Conservation (phyloP, 2,797 vertebrate genomes). For the Pteronotus mesoamericanus region DNA sequence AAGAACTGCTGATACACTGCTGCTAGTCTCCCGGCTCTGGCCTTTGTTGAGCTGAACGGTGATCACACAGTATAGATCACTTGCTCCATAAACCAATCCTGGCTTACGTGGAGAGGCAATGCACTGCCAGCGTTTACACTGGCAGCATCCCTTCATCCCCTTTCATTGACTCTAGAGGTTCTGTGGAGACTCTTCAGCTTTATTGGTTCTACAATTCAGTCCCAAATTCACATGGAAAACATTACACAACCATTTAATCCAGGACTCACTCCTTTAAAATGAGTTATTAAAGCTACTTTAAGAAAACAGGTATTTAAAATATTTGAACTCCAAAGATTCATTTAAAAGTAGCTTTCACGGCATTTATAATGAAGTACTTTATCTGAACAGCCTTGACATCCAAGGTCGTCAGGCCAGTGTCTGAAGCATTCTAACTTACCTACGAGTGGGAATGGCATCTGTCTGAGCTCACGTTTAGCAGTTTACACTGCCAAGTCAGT, state of each 20-base stretch:
- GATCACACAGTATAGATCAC: conserved; percentile 77
- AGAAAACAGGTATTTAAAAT: neutral
- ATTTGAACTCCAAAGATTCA: neutral
- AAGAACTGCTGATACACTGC: conserved; percentile 81
- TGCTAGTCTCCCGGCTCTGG: conserved; percentile 75
- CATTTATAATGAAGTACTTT: neutral
- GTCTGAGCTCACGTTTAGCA: neutral
- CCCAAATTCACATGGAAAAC: conserved; percentile 13
- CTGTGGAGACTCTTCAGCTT: conserved; percentile 70
- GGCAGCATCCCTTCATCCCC: conserved; percentile 66
- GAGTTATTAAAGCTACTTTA: neutral
- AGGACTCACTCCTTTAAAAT: neutral
- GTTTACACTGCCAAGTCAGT: neutral
- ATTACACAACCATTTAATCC: conserved; percentile 7
- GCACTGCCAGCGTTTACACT: conserved; percentile 77
- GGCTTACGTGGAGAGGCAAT: conserved; percentile 70
- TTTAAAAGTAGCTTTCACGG: neutral
- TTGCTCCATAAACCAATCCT: conserved; percentile 41
- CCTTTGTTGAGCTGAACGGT: conserved; percentile 78
- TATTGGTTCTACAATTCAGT: conserved; percentile 60
- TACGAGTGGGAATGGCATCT: neutral
- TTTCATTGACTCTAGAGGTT: conserved; percentile 68
- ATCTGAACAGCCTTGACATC: neutral
- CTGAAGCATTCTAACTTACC: neutral
- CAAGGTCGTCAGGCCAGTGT: neutral